Evolutionary conservation across 2,797 vertebrate species (phyloP).

Genomic region (Sternotherus odoratus): DNA sequence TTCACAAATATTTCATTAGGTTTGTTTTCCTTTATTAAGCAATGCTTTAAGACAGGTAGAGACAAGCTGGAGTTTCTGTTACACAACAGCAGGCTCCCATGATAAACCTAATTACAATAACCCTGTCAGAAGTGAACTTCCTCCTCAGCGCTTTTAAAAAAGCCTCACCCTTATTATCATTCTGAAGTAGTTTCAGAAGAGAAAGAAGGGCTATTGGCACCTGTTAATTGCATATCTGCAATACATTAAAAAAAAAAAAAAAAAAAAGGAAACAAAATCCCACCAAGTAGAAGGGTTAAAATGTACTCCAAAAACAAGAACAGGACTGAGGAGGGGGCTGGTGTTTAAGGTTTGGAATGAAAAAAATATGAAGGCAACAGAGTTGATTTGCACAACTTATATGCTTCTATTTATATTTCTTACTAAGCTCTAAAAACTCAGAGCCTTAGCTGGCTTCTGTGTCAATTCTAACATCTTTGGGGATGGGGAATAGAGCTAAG

Average conservation of each 20-base stretch:
- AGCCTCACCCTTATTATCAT: constrained; percentile 79
- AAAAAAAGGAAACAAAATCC: neutral
- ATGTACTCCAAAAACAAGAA: neutral
- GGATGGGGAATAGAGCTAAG: neutral
- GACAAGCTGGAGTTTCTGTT: constrained; percentile 88
- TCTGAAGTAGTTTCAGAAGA: constrained; percentile 58
- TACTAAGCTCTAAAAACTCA: neutral
- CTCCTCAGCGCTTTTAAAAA: constrained; percentile 76
- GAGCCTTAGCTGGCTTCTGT: neutral
- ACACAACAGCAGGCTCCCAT: constrained; percentile 83
- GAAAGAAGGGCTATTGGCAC: constrained; percentile 58
- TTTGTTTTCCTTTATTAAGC: constrained; percentile 83
- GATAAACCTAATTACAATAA: constrained; percentile 84
- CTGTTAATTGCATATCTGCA: constrained; percentile 59
- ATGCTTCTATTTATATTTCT: neutral
- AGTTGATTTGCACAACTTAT: neutral
- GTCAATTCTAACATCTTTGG: constrained; percentile 16
- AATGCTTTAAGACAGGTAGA: constrained; percentile 82
- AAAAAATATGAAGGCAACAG: neutral
- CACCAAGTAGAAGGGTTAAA: neutral
- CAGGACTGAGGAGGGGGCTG: neutral
- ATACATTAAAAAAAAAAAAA: neutral
- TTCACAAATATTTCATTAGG: constrained; percentile 78
- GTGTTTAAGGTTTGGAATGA: constrained; percentile 9
- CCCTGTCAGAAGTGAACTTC: constrained; percentile 81